phyloP scores from a whole-genome alignment of 2,888 invertebrate species.

The Ephialtes manifestator region DNA sequence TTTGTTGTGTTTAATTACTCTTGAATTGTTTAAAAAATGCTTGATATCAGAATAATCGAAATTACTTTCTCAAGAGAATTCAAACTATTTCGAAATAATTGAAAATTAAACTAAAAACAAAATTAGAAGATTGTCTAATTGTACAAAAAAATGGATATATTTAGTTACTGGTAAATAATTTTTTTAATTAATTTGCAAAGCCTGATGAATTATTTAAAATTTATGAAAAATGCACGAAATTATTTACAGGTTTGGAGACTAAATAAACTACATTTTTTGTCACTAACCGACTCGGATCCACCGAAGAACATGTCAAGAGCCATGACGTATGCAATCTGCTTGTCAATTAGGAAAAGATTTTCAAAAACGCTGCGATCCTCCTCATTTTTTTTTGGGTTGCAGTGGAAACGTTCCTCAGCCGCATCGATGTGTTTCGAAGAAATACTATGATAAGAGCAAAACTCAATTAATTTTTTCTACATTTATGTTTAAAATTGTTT shows the following conservation, averaged over 20 bases:
- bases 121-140: background rate
- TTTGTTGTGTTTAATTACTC: background rate
- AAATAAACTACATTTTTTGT: too few species aligned
- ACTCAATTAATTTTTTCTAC: conserved; percentile 10
- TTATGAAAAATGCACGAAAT: too few species aligned
- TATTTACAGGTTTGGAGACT: too few species aligned
- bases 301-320: conserved; percentile 91
- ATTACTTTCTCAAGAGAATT: too few species aligned
- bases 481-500: background rate
- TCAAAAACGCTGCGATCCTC: conserved; percentile 88
- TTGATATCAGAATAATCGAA: background rate
- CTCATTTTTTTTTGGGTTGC: conserved; percentile 86
- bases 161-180: background rate
- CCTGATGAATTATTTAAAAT: too few species aligned
- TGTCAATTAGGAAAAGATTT: conserved; percentile 88
- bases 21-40: background rate
- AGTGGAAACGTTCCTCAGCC: conserved; percentile 79
- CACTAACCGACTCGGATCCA: conserved; percentile 90
- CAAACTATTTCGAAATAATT: too few species aligned
- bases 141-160: background rate
- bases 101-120: background rate
- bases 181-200: too few species aligned
- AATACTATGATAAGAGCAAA: conserved; percentile 75
- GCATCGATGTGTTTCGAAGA: conserved; percentile 82
- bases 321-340: conserved; percentile 89